A percentile compares a stretch with the other conserved stretches of the same genome.
These are phyloP conservation scores for Apodemia zela DNA, from an alignment of 2,888 invertebrate species.

Conservation along the genomic window DNA sequence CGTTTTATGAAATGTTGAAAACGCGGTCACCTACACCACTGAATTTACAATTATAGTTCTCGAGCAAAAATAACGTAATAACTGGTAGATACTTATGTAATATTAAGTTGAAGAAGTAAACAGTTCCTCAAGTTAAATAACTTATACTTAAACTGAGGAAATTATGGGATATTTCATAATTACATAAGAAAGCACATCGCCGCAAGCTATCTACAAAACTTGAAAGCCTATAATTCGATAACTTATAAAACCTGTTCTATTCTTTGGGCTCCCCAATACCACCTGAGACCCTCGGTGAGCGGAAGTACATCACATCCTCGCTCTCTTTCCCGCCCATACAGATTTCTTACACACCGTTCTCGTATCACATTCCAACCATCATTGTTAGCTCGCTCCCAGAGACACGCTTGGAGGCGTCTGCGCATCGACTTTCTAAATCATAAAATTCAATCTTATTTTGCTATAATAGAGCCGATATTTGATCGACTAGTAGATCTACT, in stretches of 20 bases:
- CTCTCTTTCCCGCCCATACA: conserved; percentile 36
- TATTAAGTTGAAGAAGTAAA: neutral
- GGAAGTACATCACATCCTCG: conserved; percentile 7
- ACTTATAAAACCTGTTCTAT: conserved; percentile 12
- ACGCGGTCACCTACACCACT: too few relatives aligned
- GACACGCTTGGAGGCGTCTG: conserved; percentile 52
- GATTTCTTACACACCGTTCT: conserved; percentile 23
- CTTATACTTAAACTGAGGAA: neutral
- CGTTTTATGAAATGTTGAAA: too few relatives aligned
- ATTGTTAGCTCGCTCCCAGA: conserved; percentile 66
- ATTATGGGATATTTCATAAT: neutral
- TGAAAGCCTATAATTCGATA: conserved; percentile 1
- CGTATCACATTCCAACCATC: conserved; percentile 64
- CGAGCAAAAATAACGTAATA: too few relatives aligned
- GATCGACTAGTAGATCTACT: neutral
- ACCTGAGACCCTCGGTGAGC: conserved; percentile 5
- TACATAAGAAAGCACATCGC: neutral
- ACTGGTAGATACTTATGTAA: too few relatives aligned
- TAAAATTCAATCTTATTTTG: conserved; percentile 38
- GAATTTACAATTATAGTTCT: too few relatives aligned
- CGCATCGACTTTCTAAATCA: conserved; percentile 31
- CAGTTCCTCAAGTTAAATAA: neutral
- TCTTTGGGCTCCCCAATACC: conserved; percentile 10
- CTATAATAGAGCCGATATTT: conserved; percentile 28
- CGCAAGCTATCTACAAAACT: neutral